These are phyloP conservation scores for Hypotaenidia philippensis DNA, from an alignment of 2,797 vertebrate genomes.

Conservation along the genomic window DNA sequence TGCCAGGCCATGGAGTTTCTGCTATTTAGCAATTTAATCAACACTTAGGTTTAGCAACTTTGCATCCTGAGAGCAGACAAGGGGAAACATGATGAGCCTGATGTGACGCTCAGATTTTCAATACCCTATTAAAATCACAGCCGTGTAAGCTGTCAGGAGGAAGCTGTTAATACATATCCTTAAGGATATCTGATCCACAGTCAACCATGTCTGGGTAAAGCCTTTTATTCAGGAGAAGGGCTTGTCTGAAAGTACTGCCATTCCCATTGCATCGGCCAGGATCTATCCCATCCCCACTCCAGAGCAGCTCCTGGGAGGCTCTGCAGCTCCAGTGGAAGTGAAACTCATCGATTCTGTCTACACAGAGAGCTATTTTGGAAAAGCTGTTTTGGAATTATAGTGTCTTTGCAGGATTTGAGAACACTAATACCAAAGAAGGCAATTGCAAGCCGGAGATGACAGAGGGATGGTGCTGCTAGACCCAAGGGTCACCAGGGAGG, in stretches of 20 bases:
- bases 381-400: background rate
- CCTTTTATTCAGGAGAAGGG: background rate
- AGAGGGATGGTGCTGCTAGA: background rate
- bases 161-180: background rate
- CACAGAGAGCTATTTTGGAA: background rate
- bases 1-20: background rate
- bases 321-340: background rate
- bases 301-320: background rate
- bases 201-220: background rate
- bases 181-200: constrained; percentile 3
- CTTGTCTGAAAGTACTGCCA: background rate
- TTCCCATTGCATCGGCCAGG: background rate
- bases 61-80: constrained; percentile 1
- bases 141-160: constrained; percentile 28
- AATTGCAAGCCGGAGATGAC: background rate
- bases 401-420: background rate
- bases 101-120: background rate
- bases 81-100: constrained; percentile 14
- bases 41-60: background rate
- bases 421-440: background rate
- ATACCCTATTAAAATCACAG: constrained; percentile 34
- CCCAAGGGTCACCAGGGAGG: background rate
- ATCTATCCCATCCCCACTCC: background rate
- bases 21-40: constrained; percentile 37
- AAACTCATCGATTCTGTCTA: rapidly evolving